Evolutionary conservation across 1,140 invertebrate genomes (phyloP).

Genomic region (Aphaenogaster floridana): DNA sequence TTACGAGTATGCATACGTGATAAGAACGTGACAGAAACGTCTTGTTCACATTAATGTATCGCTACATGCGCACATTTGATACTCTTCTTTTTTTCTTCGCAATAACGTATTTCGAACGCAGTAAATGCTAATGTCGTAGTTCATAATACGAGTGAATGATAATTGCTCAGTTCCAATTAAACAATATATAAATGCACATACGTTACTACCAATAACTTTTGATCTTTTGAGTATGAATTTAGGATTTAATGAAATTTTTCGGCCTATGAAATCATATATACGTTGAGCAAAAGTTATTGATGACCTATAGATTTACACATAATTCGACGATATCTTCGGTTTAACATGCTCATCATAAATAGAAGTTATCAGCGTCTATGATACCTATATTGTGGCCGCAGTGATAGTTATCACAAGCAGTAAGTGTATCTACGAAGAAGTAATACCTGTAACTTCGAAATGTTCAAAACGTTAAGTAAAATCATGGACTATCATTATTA

Average conservation of each 20-base stretch:
- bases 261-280: no score
- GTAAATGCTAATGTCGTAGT: not conserved
- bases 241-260: no score
- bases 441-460: not conserved
- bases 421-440: no score
- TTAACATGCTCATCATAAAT: not conserved
- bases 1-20: not conserved
- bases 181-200: not conserved
- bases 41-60: not conserved
- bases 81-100: not conserved
- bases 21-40: slow-evolving; percentile 14
- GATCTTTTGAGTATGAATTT: no score
- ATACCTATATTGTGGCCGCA: not conserved
- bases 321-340: not conserved
- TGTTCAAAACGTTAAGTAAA: not conserved
- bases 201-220: not conserved
- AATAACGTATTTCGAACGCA: not conserved
- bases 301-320: not conserved
- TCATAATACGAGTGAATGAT: not conserved
- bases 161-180: not conserved
- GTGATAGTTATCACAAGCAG: no score
- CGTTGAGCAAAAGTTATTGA: no score
- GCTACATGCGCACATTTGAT: not conserved
- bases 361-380: not conserved
- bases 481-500: not conserved